These are phyloP conservation scores for Amphipoea lucens DNA, from an alignment of 2,888 invertebrate species.

Conservation along the genomic window DNA sequence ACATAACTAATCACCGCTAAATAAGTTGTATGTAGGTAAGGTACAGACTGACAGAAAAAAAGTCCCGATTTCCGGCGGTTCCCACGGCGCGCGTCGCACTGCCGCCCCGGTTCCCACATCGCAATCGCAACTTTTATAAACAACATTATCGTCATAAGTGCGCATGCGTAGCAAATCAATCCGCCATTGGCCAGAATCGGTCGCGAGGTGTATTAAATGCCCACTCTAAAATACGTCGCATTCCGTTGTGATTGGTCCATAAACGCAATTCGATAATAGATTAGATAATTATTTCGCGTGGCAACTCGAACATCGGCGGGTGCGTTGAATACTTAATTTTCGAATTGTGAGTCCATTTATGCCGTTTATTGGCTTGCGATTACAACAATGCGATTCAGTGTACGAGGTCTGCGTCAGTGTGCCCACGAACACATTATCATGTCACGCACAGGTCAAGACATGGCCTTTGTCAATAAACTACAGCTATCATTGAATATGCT, in stretches of 20 bases:
- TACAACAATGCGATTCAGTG: slow-evolving; percentile 60
- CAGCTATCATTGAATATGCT: slow-evolving; percentile 63
- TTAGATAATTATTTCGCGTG: slow-evolving; percentile 75
- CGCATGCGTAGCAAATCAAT: slow-evolving; percentile 83
- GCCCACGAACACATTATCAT: slow-evolving; percentile 57
- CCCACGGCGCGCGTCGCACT: slow-evolving; percentile 83
- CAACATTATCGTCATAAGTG: slow-evolving; percentile 80
- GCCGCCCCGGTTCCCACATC: slow-evolving; percentile 86
- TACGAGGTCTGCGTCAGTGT: slow-evolving; percentile 45
- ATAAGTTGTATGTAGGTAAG: slow-evolving; percentile 69
- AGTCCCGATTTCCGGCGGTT: slow-evolving; percentile 81
- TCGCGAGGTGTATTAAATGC: slow-evolving; percentile 74
- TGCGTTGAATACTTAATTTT: slow-evolving; percentile 70
- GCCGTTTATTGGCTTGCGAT: slow-evolving; percentile 66
- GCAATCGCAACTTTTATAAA: slow-evolving; percentile 78
- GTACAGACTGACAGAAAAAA: slow-evolving; percentile 74
- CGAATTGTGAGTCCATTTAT: slow-evolving; percentile 55
- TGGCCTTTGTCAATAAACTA: slow-evolving; percentile 66
- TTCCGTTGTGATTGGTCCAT: slow-evolving; percentile 80
- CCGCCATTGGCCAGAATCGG: slow-evolving; percentile 80
- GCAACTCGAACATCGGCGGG: slow-evolving; percentile 70
- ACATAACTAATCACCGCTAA: slow-evolving; percentile 73
- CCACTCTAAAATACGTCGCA: slow-evolving; percentile 79
- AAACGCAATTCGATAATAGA: slow-evolving; percentile 76
- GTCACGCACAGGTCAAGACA: slow-evolving; percentile 64